Base-by-base conservation (phyloP, 2,888 invertebrate species). In the Cheilosia vulpina region DNA sequence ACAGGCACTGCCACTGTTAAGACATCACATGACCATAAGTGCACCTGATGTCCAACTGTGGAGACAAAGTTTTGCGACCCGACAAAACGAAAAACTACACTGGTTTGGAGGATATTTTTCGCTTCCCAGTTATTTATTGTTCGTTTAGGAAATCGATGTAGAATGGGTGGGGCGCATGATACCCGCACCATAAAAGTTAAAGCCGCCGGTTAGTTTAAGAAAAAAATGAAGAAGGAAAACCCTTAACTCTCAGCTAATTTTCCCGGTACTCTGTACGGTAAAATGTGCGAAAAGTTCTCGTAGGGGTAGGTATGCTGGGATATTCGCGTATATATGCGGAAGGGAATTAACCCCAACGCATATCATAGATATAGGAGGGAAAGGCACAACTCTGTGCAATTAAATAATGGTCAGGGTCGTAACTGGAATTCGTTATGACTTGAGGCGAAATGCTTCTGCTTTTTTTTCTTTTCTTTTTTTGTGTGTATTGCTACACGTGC, bases 11-110 rank as follows among this genome's bases (percentile, higher is more conserved):
- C 41, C 57, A 57, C 57, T 52, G 84, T 79, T 69, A 75, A 69
- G 84, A 63, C 79, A 71, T 65, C 79, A 75, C 65, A 79, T 84
- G 84, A 66, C 80, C 75, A 75, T 69, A 65, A 80, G 75, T 80
- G 84, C 84, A 84, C 80, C 84, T 84, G 80, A 80, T 84, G 71
- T 84, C 65, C 75, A 43, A 58, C 63, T 24, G 11, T 21, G 24
- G 15, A 52, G 57, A 69, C 41, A 76, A 76, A 80, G 31, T 79
- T 84, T 52, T 24, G 24, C 71, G 45, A 24, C 38, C 58, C 34
- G 17, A 52, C 50, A 47, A 62, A 73, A 73, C 58, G 58, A 11
- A 69, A 69, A 47, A 45, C 7, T 34, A 24, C 11, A 50, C 24
- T 62, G 27, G 24, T 38, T 15, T 45, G 47, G 17, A 53, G 7